Evolutionary conservation across 2,113 vertebrate species (phyloP).

Genomic region (Melanostigma gelatinosum): DNA sequence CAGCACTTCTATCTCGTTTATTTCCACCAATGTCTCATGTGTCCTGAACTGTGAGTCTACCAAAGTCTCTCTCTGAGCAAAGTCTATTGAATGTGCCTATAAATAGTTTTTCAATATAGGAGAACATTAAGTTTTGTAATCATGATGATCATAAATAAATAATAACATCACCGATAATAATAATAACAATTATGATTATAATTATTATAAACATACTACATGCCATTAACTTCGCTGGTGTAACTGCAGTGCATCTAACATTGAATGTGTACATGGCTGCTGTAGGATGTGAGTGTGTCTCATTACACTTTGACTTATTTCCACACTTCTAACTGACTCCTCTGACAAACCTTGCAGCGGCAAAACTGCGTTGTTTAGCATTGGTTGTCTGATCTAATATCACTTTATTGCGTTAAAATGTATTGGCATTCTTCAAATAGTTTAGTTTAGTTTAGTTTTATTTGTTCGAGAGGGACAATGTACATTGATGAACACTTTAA

Average conservation of each 20-base stretch:
- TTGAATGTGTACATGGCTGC: background rate
- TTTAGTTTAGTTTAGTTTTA: too few species aligned
- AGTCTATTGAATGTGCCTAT: background rate
- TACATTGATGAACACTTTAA: too few species aligned
- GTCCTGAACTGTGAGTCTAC: background rate
- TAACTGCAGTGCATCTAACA: background rate
- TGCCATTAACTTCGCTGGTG: background rate
- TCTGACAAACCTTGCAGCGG: background rate
- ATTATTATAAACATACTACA: background rate
- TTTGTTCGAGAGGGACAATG: too few species aligned
- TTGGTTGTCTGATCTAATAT: background rate
- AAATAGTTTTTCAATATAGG: too few species aligned
- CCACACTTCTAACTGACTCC: background rate
- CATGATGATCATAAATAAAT: background rate
- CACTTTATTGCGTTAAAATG: background rate
- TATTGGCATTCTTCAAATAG: background rate
- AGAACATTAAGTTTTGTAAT: background rate
- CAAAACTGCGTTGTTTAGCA: background rate
- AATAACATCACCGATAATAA: too few species aligned
- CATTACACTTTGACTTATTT: too few species aligned
- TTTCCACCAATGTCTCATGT: background rate
- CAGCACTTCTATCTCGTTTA: background rate
- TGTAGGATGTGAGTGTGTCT: too few species aligned
- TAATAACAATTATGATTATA: too few species aligned
- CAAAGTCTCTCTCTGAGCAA: background rate